phyloP scores from a whole-genome alignment of 1,140 invertebrate species.

The Caerostris darwini region DNA sequence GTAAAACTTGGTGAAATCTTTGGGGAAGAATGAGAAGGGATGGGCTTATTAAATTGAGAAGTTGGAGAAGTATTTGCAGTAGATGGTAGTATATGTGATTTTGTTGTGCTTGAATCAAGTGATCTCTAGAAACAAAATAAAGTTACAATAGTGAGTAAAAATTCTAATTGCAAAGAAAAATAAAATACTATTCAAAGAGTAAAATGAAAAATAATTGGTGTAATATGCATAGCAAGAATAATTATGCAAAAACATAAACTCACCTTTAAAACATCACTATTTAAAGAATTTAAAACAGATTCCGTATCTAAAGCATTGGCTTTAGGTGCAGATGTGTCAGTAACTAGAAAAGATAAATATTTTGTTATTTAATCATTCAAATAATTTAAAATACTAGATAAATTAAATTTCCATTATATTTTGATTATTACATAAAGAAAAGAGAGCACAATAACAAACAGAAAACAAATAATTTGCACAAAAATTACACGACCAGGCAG shows the following conservation, averaged over 20 bases:
- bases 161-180: background rate
- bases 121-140: slow-evolving; percentile 6
- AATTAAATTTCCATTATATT: too few relatives aligned
- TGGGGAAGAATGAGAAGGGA: background rate
- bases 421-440: too few relatives aligned
- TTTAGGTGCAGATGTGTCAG: background rate
- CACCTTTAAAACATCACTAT: slow-evolving; percentile 10
- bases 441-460: too few relatives aligned
- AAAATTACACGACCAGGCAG: too few relatives aligned
- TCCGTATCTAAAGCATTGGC: background rate
- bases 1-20: slow-evolving; percentile 24
- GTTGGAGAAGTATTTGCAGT: slow-evolving; percentile 43
- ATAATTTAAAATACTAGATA: too few relatives aligned
- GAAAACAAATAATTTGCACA: too few relatives aligned
- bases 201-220: background rate
- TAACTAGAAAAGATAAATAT: slow-evolving; percentile 22
- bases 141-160: background rate
- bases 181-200: background rate
- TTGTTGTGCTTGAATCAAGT: slow-evolving; percentile 12
- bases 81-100: background rate
- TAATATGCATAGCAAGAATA: too few relatives aligned
- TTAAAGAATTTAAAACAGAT: background rate
- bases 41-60: slow-evolving; percentile 31
- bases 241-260: background rate
- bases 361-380: too few relatives aligned